Evolutionary conservation across 2,888 invertebrate genomes (phyloP), one percentile per base, ranked within the genome.

Genomic region (Sinhomidia bicolor): DNA sequence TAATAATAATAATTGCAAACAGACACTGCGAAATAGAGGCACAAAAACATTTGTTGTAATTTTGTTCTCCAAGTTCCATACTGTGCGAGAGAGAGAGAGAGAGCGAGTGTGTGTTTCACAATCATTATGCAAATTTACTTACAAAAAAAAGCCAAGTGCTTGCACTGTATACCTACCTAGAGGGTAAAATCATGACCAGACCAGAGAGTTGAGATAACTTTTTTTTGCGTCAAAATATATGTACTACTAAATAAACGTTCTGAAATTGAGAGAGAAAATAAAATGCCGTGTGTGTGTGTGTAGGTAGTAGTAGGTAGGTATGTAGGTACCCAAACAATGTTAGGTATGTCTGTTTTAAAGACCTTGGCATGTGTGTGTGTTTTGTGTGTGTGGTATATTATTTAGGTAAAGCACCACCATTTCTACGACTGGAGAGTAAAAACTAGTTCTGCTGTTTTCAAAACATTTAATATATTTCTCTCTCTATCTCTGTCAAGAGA

Each of bases 121-220:
- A 80, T 62, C 62, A 44, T 80, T 65, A 68, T 68, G 81, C 81
- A 80, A 80, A 60, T 80, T 60, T 68, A 20, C 32, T 65, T n/a
- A 32, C 32, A 79, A 79, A 71, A 71, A 71, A n/a, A n/a, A 78
- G 36, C 17, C 14, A 32, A 57, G 60, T 60, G 36, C 23, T 60
- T 41, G 7, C 32, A n/a, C n/a, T n/a, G n/a, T n/a, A 36, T 3
- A 36, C n/a, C 36, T 41, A 32, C 32, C n/a, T 32, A 65, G 26
- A 32, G 65, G 17, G 32, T 7, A 36, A 65, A 41, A 62, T 51
- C 62, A 80, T 62, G 60, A 60, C 44, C 36, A 65, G 51, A 44
- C 3, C 44, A 1, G 68, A 36, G 68, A 68, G n/a, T n/a, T 65
- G 32, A 32, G 60, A 60, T 1, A 26, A 32, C 14, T 29, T 32